phyloP scores from a whole-genome alignment of 2,888 invertebrate genomes.

The Arctia plantaginis region DNA sequence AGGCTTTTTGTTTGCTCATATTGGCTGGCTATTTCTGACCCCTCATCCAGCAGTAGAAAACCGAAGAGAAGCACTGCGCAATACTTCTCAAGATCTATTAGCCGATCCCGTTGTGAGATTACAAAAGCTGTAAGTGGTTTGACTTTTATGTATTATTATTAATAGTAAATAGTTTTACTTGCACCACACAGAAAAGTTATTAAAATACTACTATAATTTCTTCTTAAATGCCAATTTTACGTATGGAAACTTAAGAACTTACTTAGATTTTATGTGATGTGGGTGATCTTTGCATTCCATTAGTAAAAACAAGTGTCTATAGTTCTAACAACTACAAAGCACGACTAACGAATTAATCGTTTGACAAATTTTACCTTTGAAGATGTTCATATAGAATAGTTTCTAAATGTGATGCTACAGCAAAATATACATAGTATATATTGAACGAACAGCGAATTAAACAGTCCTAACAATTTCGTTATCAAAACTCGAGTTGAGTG shows the following conservation, averaged over 20 bases:
- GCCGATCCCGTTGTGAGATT: constrained; percentile 91
- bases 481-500: too few species aligned
- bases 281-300: too few species aligned
- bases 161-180: neutral
- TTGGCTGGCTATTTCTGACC: constrained; percentile 95
- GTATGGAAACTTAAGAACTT: too few species aligned
- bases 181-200: neutral
- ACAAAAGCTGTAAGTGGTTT: constrained; percentile 88
- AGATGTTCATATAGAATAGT: neutral
- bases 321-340: too few species aligned
- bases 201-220: neutral
- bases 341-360: neutral
- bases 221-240: too few species aligned
- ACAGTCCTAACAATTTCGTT: too few species aligned
- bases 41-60: constrained; percentile 93
- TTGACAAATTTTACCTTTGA: neutral
- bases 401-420: neutral
- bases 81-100: constrained; percentile 90
- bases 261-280: too few species aligned
- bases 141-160: neutral
- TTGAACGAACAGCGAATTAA: too few species aligned
- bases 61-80: constrained; percentile 85
- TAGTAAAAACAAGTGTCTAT: too few species aligned
- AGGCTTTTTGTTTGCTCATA: constrained; percentile 96
- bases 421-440: too few species aligned